These are phyloP conservation scores for Stomatorhinus ivindoensis DNA, from an alignment of 2,113 vertebrate genomes.

Conservation along the genomic window DNA sequence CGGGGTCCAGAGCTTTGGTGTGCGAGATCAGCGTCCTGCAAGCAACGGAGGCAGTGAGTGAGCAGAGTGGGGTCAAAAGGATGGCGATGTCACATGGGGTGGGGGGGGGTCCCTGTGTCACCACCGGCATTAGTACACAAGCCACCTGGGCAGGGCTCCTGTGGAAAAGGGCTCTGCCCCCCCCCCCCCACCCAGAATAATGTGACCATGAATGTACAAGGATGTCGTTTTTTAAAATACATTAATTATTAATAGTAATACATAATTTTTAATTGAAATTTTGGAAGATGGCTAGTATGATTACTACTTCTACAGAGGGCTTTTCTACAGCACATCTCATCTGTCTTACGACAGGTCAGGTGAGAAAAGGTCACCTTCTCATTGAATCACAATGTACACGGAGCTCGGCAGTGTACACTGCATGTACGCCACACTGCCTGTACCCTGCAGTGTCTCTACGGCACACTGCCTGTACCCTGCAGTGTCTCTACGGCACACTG, in stretches of 20 bases:
- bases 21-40: conserved; percentile 73
- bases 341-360: neutral
- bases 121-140: neutral
- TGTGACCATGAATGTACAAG: neutral
- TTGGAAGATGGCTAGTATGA: neutral
- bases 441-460: too few species aligned
- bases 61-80: neutral
- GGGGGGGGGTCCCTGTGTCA: neutral
- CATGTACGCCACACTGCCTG: neutral
- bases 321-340: neutral
- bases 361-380: neutral
- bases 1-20: conserved; percentile 76
- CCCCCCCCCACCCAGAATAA: neutral
- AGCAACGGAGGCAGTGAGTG: neutral
- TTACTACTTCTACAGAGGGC: neutral
- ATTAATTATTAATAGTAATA: neutral
- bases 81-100: too few species aligned
- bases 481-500: neutral
- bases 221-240: neutral
- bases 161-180: neutral
- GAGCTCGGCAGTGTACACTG: neutral
- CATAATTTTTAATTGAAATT: neutral
- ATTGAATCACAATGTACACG: neutral
- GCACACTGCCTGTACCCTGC: too few species aligned
- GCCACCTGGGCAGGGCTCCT: neutral